Conservation (phyloP, 2,888 invertebrate genomes). For the Callinectes sapidus region DNA sequence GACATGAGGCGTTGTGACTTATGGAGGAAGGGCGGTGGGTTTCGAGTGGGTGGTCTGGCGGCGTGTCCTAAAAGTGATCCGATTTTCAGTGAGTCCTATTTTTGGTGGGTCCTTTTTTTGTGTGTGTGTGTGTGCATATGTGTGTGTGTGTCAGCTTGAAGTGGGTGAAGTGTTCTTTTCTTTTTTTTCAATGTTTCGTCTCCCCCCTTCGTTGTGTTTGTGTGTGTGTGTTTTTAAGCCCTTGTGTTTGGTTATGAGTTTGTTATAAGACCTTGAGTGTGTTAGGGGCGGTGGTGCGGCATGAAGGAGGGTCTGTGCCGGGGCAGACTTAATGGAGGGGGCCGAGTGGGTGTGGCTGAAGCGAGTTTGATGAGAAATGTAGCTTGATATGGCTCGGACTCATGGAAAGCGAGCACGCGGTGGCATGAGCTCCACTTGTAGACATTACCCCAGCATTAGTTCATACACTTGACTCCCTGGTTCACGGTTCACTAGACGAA, state of each 20-base stretch:
- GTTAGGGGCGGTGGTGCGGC: not conserved
- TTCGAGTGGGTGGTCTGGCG: conserved; percentile 7
- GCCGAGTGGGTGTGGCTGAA: not conserved
- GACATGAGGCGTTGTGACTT: not conserved
- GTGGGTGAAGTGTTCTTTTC: not conserved
- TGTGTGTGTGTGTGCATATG: not conserved
- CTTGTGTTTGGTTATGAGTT: conserved; percentile 5
- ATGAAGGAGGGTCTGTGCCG: conserved; percentile 4
- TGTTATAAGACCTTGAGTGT: not conserved
- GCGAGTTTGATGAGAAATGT: conserved; percentile 33
- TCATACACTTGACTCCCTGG: not conserved
- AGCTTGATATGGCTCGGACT: not conserved
- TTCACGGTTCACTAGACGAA: not conserved
- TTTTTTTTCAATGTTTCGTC: not conserved
- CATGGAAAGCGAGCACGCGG: not conserved
- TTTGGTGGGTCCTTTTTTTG: not conserved
- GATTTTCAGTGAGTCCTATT: not conserved
- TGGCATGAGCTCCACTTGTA: not conserved
- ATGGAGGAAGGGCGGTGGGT: not conserved
- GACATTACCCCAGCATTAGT: not conserved
- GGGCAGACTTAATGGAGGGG: not conserved
- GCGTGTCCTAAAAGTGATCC: not conserved
- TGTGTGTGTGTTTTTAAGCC: not conserved
- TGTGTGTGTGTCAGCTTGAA: not conserved
- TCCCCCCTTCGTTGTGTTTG: not conserved